Percentiles rank a stretch among this genome's conserved stretches.
These are phyloP conservation scores for Pelusios castaneus DNA, from an alignment of 2,113 vertebrate species.

Conservation along the genomic window DNA sequence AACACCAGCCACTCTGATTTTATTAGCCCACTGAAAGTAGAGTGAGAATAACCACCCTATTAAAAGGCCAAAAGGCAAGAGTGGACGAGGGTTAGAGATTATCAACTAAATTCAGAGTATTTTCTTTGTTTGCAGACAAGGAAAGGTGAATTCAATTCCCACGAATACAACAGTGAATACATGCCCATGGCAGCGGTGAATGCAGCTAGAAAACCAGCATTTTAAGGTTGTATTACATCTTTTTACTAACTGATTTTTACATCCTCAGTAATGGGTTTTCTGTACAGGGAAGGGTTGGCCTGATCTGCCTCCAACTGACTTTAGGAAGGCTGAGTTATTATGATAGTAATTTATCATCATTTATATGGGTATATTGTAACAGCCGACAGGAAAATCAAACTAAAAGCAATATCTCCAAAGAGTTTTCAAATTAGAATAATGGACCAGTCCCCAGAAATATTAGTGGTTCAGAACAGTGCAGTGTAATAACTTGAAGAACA, in stretches of 20 bases:
- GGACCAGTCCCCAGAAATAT: not conserved
- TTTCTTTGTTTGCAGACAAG: constrained; percentile 66
- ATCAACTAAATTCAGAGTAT: constrained; percentile 6
- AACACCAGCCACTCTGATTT: not conserved
- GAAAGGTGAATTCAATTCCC: constrained; percentile 41
- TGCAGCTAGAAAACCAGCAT: constrained; percentile 63
- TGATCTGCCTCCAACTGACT: not conserved
- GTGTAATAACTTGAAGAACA: not conserved
- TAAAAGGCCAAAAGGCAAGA: not conserved
- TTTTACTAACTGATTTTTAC: not conserved
- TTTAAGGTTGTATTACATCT: constrained; percentile 54
- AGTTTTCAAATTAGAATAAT: not conserved
- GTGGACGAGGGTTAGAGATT: not conserved
- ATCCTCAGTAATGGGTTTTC: not conserved
- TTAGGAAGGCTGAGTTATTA: not conserved
- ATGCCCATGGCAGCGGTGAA: constrained; percentile 85
- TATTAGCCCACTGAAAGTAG: not conserved
- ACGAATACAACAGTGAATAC: constrained; percentile 81
- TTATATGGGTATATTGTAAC: not conserved
- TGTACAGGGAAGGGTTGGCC: not conserved
- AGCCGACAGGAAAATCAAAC: not conserved
- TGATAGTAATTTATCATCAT: not conserved
- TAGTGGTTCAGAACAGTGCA: not conserved
- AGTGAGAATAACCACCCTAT: not conserved
- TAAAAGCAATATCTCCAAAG: constrained; percentile 7